These are phyloP conservation scores for Halcyon smyrnensis DNA, from an alignment of 2,797 vertebrate genomes.

Conservation along the genomic window DNA sequence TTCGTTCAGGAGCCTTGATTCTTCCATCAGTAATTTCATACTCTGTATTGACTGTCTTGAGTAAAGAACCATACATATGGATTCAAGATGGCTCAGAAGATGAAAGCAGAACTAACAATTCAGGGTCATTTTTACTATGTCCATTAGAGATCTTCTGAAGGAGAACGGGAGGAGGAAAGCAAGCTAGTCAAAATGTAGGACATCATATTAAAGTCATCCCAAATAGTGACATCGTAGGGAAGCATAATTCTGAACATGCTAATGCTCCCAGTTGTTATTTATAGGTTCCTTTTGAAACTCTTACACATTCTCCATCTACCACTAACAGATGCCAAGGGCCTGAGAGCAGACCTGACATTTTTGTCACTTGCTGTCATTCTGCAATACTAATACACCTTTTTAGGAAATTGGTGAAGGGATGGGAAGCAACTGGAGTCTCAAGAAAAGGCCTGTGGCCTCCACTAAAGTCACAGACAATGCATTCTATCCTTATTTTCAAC, in stretches of 20 bases:
- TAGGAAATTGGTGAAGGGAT: not conserved
- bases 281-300: not conserved
- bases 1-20: not conserved
- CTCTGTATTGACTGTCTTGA: not conserved
- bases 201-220: not conserved
- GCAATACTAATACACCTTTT: not conserved
- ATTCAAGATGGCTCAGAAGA: constrained; percentile 13
- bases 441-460: not conserved
- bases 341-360: not conserved
- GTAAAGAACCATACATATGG: not conserved
- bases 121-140: not conserved
- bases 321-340: not conserved
- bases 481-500: not conserved
- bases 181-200: not conserved
- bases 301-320: not conserved
- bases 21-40: not conserved
- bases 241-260: not conserved
- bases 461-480: not conserved
- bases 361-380: not conserved
- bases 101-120: constrained; percentile 25
- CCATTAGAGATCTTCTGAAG: not conserved
- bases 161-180: not conserved
- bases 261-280: not conserved
- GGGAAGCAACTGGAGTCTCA: not conserved
- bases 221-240: not conserved